These are phyloP conservation scores for Syrista parreyssii DNA, from an alignment of 2,888 invertebrate species.

Conservation along the genomic window DNA sequence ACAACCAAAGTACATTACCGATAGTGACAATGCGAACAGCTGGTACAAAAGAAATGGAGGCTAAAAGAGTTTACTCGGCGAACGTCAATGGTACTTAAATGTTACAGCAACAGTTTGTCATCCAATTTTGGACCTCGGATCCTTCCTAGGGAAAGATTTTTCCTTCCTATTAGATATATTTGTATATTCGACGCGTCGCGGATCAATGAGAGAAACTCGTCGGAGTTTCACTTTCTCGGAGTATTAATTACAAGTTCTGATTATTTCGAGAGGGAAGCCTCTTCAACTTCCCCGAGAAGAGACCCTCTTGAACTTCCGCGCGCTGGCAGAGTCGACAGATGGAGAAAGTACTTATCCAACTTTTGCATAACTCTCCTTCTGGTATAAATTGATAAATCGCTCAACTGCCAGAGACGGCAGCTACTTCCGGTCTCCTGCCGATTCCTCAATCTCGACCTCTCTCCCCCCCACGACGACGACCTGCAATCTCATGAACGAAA, in stretches of 20 bases:
- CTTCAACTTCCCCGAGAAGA: not conserved
- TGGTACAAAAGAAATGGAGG: not conserved
- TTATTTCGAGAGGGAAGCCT: not conserved
- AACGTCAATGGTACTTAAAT: not conserved
- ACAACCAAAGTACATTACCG: not conserved
- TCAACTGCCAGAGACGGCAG: not conserved
- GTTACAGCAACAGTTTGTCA: not conserved
- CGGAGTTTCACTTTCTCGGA: not conserved
- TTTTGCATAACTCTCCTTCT: conserved; percentile 4
- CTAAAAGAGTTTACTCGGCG: not conserved
- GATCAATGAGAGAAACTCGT: not conserved
- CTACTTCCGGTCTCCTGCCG: not conserved
- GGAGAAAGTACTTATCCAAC: conserved; percentile 7
- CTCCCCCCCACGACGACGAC: not conserved
- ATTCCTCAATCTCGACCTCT: not conserved
- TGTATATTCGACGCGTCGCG: not conserved
- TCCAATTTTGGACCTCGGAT: not conserved
- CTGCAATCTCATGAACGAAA: not conserved
- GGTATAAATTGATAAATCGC: conserved; percentile 3
- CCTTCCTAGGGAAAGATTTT: not conserved
- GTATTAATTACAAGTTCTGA: conserved; percentile 7
- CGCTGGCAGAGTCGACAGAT: not conserved
- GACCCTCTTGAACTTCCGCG: not conserved
- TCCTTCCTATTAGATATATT: not conserved
- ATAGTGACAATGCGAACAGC: not conserved